Conservation (phyloP, 2,113 vertebrate species). For the Telmatochromis bifrenatus region DNA sequence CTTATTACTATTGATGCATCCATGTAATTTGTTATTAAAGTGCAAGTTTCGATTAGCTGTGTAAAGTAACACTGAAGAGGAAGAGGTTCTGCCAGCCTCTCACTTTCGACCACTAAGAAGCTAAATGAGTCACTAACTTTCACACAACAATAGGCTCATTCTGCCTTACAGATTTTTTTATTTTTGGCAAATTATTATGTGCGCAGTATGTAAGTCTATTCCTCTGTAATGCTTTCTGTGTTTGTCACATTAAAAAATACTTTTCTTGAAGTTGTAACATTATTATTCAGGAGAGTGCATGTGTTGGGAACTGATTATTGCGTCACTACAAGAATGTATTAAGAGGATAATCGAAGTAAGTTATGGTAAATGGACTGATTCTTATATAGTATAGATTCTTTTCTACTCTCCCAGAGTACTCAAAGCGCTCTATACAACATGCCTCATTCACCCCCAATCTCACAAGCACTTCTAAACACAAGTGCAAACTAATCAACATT, state of each 20-base stretch:
- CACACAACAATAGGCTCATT: not conserved
- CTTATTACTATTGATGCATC: not conserved
- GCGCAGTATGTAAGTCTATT: not conserved
- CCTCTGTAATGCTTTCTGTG: not conserved
- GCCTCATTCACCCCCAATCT: not conserved
- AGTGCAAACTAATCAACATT: not conserved
- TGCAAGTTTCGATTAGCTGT: not conserved
- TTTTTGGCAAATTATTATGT: not conserved
- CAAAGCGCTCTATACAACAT: not conserved
- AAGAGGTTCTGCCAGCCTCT: not conserved
- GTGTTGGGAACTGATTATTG: not conserved
- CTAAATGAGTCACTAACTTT: not conserved
- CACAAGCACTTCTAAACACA: not conserved
- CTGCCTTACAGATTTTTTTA: not conserved
- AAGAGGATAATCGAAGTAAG: not conserved
- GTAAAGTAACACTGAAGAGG: not conserved
- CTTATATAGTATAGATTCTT: fast-evolving
- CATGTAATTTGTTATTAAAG: not conserved
- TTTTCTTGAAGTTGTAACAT: not conserved
- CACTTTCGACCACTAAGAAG: not conserved
- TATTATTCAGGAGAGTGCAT: not conserved
- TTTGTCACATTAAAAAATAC: not conserved
- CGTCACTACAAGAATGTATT: not conserved
- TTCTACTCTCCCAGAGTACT: not conserved
- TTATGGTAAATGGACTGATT: not conserved